phyloP scores from a whole-genome alignment of 1,140 invertebrate species.

The Caenorhabditis remanei region DNA sequence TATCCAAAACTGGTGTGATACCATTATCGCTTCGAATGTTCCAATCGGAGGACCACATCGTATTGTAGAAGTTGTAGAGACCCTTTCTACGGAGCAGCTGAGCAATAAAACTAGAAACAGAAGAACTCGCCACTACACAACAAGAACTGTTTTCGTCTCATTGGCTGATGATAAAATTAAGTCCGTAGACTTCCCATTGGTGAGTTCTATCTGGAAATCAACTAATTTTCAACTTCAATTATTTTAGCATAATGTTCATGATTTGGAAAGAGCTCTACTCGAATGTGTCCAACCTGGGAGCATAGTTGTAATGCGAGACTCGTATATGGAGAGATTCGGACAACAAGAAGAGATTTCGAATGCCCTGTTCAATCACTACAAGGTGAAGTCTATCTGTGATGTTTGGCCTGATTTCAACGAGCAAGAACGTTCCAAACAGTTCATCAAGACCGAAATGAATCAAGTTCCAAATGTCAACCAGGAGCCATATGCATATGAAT shows the following conservation, averaged over 20 bases:
- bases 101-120: conserved; percentile 58
- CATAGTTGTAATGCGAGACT: conserved; percentile 57
- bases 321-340: conserved; percentile 59
- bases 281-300: conserved; percentile 41
- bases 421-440: conserved; percentile 54
- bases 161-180: conserved; percentile 44
- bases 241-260: conserved; percentile 36
- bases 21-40: conserved; percentile 28
- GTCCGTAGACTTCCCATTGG: conserved; percentile 35
- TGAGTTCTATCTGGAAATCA: neutral
- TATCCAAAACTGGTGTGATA: conserved; percentile 61
- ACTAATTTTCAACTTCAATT: neutral
- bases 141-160: conserved; percentile 44
- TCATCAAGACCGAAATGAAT: conserved; percentile 60
- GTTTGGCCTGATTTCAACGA: conserved; percentile 59
- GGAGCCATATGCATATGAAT: conserved; percentile 63
- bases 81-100: conserved; percentile 55
- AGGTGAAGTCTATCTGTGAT: conserved; percentile 58
- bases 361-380: conserved; percentile 50
- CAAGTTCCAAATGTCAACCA: conserved; percentile 35
- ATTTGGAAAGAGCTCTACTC: conserved; percentile 27
- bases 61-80: conserved; percentile 58
- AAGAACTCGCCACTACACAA: conserved; percentile 59
- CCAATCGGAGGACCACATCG: conserved; percentile 50
- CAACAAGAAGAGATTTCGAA: conserved; percentile 52